Evolutionary conservation across 2,888 invertebrate species (phyloP), one percentile per base, ranked within the genome.

Genomic region (Prionchulus punctatus): DNA sequence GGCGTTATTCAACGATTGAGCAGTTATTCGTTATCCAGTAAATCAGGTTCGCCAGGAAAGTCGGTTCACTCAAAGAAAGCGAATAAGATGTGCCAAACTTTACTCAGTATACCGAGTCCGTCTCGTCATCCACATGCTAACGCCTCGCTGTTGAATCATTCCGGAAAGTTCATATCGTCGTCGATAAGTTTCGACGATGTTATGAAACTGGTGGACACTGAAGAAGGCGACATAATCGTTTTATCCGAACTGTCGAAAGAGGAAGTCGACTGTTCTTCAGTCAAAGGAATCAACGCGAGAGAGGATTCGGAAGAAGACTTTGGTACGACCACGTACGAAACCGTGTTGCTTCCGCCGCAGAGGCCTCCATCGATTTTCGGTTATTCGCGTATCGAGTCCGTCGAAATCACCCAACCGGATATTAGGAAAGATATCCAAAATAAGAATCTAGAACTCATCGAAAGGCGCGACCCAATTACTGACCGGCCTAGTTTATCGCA

Each of bases 121-220:
- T 56, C n/a, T n/a, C 36, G 26, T 3, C 21, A 52, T 7, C 12
- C 30, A 3, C 12, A 31, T 4, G 25, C 31, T 18, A 26, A 25
- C 25, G 4, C 18, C 21, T 2, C 18, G 21, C 4, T 2, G 3
- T 3, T 7, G 3, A n/a, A 27, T 31, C 28, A 25, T 23, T 18
- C n/a, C 59, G 45, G 55, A 30, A 59, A 59, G 7, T 54, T 62
- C 36, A 43, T 64, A 2, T 63, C 67, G 2, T 56, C 63, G 12
- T 56, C 64, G 2, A 53, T 64, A 1, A 67, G 67, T 1, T 62
- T 68, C 21, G 67, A 67, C 55, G 67, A 67, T 47, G 67, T 67
- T 7, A 67, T 68, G 66, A 54, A 61, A 31, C 55, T 63, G 15
- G 64, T 64, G 26, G 62, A 65, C 48, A 63, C 61, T 18, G 63